A percentile compares a stretch with the other conserved stretches of the same genome.
These are phyloP conservation scores for Gasterosteus nipponicus DNA, from an alignment of 2,113 vertebrate genomes.

Conservation along the genomic window DNA sequence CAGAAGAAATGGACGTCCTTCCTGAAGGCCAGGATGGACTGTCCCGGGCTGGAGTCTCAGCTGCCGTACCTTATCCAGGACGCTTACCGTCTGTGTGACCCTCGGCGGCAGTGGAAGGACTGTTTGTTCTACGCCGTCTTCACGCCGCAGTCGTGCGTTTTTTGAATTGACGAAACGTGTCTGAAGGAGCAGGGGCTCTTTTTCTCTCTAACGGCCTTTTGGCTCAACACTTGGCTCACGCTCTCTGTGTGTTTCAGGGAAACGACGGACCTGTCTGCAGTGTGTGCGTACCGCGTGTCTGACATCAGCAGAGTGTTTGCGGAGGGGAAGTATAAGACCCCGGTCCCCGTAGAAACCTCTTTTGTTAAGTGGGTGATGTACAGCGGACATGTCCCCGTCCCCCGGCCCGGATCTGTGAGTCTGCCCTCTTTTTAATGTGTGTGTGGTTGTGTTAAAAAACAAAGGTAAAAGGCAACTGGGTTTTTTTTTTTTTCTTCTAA, in stretches of 20 bases:
- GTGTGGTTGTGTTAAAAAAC: constrained; percentile 11
- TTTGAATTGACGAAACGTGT: constrained; percentile 29
- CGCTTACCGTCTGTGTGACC: constrained; percentile 78
- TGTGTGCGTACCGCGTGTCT: constrained; percentile 73
- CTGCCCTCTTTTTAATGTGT: constrained; percentile 11
- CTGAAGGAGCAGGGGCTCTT: not conserved
- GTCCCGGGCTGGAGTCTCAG: constrained; percentile 74
- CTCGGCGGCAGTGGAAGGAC: constrained; percentile 62
- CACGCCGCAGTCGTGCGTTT: constrained; percentile 80
- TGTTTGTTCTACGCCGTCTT: constrained; percentile 84
- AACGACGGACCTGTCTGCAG: constrained; percentile 76
- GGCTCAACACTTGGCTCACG: constrained; percentile 10
- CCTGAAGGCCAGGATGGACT: constrained; percentile 82
- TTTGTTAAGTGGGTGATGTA: constrained; percentile 81
- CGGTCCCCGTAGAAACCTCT: constrained; percentile 68
- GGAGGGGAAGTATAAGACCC: constrained; percentile 81
- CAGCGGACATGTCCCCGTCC: constrained; percentile 78
- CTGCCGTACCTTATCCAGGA: constrained; percentile 83
- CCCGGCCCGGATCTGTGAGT: constrained; percentile 86
- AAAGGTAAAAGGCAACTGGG: constrained; percentile 28
- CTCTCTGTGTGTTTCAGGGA: constrained; percentile 68
- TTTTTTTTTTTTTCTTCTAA: not conserved
- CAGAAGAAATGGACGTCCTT: constrained; percentile 86
- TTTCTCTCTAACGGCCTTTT: constrained; percentile 22
- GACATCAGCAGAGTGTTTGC: constrained; percentile 78